Conservation (phyloP, 2,113 vertebrate species). For the Phaethon lepturus region DNA sequence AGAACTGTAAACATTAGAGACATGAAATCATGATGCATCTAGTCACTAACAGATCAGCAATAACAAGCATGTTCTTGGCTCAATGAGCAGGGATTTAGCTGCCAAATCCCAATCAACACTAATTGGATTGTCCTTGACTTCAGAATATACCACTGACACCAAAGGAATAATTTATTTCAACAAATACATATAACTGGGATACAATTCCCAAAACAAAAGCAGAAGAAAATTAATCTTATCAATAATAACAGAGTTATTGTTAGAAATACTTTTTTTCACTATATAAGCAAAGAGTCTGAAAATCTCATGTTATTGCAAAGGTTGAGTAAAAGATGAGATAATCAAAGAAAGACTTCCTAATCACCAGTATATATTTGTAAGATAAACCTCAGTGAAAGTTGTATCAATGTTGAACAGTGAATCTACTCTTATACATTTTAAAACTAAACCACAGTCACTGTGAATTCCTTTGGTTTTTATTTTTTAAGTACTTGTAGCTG, state of each 20-base stretch:
- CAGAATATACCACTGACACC: conserved; percentile 7
- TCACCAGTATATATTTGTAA: background rate
- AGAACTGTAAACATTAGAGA: background rate
- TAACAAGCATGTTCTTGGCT: conserved; percentile 35
- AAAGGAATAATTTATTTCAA: background rate
- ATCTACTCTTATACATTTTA: background rate
- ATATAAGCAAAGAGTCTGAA: background rate
- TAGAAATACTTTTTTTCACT: background rate
- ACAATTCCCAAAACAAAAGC: background rate
- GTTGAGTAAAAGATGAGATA: background rate
- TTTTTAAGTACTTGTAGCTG: background rate
- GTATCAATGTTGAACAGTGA: background rate
- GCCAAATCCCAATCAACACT: conserved; percentile 55
- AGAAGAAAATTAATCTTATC: background rate
- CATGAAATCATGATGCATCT: background rate
- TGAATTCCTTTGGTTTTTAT: background rate
- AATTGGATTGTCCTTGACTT: conserved; percentile 39
- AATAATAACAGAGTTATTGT: background rate
- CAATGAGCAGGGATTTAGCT: conserved; percentile 23
- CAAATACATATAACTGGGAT: background rate
- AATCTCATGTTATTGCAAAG: background rate
- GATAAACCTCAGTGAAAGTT: background rate
- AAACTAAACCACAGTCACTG: background rate
- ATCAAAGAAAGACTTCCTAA: background rate
- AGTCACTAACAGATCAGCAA: conserved; percentile 34